phyloP scores from a whole-genome alignment of 53 echinoderm and acorn worm genomes.

The Stichopus horrens region DNA sequence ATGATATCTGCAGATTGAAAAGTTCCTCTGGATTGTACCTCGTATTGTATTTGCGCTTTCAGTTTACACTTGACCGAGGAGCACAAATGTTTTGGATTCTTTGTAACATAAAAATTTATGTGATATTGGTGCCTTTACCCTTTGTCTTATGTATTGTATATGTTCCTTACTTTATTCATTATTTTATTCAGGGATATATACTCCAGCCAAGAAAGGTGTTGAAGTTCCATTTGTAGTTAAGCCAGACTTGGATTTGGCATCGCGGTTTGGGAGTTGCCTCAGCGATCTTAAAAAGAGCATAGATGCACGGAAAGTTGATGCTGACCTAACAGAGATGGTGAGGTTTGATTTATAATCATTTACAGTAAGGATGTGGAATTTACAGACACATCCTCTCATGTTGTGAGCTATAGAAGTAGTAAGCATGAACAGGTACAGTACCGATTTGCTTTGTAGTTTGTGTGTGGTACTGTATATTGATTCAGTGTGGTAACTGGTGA shows the following conservation, averaged over 20 bases:
- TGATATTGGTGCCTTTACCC: too few relatives aligned
- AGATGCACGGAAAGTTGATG: slow-evolving; percentile 39
- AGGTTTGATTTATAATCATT: not conserved
- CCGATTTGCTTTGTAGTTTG: not conserved
- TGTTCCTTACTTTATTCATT: not conserved
- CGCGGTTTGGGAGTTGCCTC: slow-evolving; percentile 33
- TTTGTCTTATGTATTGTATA: too few relatives aligned
- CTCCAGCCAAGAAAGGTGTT: slow-evolving; percentile 64
- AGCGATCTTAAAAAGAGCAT: slow-evolving; percentile 48
- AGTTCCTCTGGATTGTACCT: too few relatives aligned
- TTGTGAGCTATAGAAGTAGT: not conserved
- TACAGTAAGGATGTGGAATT: not conserved
- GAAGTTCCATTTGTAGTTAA: slow-evolving; percentile 72
- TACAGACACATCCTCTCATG: not conserved
- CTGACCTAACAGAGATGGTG: slow-evolving; percentile 63
- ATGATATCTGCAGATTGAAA: too few relatives aligned
- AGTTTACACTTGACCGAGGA: too few relatives aligned
- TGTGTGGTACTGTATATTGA: not conserved
- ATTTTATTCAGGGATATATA: slow-evolving; percentile 60
- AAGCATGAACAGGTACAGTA: not conserved
- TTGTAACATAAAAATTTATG: too few relatives aligned
- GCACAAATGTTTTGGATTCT: too few relatives aligned
- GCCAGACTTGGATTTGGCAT: slow-evolving; percentile 73
- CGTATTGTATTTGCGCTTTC: too few relatives aligned
- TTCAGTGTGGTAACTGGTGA: too few relatives aligned